phyloP scores from a whole-genome alignment of 1,140 invertebrate species.

The Hirudo medicinalis region DNA sequence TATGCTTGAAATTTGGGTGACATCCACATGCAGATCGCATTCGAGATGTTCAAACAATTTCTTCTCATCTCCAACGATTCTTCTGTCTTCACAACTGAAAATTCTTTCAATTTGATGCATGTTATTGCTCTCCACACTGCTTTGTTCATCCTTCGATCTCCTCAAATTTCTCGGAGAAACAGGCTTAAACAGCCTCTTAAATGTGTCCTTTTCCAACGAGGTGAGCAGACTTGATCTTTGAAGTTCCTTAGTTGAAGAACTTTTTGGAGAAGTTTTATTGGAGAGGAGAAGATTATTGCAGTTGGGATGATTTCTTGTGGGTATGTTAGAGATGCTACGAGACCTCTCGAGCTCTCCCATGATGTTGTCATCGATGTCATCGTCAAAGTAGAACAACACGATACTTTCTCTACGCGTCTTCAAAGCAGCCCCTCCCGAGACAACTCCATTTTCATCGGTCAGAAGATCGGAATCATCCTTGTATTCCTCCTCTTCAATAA shows the following conservation, averaged over 20 bases:
- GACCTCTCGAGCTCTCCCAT: neutral
- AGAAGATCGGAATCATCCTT: no score
- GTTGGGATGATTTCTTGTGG: neutral
- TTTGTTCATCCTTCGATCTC: neutral
- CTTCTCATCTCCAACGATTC: neutral
- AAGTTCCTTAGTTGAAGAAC: neutral
- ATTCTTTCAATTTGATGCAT: neutral
- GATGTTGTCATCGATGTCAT: constrained; percentile 2
- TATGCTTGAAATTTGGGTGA: neutral
- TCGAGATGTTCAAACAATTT: constrained; percentile 10
- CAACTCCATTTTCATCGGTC: no score
- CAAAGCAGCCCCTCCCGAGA: neutral
- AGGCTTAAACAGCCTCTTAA: no score
- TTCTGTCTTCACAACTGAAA: neutral
- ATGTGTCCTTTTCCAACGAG: no score
- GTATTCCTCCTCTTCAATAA: no score
- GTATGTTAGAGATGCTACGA: neutral
- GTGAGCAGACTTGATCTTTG: no score
- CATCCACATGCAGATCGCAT: neutral
- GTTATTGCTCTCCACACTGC: neutral
- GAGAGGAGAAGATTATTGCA: neutral
- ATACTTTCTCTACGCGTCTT: neutral
- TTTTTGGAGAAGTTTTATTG: constrained; percentile 9
- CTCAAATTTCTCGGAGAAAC: no score
- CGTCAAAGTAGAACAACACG: constrained; percentile 1